phyloP scores from a whole-genome alignment of 1,140 invertebrate genomes.

The Drosophila pruinosa region DNA sequence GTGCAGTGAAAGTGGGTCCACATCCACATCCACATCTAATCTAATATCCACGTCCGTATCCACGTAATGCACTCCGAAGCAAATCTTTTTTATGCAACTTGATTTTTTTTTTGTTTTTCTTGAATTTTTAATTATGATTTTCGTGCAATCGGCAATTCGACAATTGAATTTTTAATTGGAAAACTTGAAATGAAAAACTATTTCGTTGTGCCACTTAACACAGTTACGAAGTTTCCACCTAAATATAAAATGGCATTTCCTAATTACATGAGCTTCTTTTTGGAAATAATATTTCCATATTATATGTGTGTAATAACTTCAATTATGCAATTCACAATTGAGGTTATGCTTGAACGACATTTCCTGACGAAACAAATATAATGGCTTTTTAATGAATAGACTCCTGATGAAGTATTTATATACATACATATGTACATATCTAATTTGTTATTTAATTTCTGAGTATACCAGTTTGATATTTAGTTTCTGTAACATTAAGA shows the following conservation, averaged over 20 bases:
- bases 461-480: no score
- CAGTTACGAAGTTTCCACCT: slow-evolving; percentile 43
- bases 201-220: slow-evolving; percentile 33
- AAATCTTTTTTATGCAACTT: slow-evolving; percentile 51
- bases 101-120: slow-evolving; percentile 37
- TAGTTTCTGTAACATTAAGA: no score
- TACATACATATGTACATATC: no score
- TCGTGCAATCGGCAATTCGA: slow-evolving; percentile 46
- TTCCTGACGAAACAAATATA: background rate
- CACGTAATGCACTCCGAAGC: slow-evolving; percentile 48
- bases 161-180: slow-evolving; percentile 63
- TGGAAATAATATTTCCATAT: no score
- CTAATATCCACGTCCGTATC: slow-evolving; percentile 41
- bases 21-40: background rate
- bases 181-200: slow-evolving; percentile 13
- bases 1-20: slow-evolving; percentile 72
- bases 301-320: background rate
- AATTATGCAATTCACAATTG: slow-evolving; percentile 1
- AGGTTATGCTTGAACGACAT: slow-evolving; percentile 1
- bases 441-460: no score
- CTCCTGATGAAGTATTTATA: no score
- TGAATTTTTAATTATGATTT: slow-evolving; percentile 62
- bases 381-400: no score
- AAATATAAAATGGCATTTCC: background rate
- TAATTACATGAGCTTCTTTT: slow-evolving; percentile 10